These are phyloP conservation scores for Gandaritis pyraliata DNA, from an alignment of 2,888 invertebrate genomes.

Conservation along the genomic window DNA sequence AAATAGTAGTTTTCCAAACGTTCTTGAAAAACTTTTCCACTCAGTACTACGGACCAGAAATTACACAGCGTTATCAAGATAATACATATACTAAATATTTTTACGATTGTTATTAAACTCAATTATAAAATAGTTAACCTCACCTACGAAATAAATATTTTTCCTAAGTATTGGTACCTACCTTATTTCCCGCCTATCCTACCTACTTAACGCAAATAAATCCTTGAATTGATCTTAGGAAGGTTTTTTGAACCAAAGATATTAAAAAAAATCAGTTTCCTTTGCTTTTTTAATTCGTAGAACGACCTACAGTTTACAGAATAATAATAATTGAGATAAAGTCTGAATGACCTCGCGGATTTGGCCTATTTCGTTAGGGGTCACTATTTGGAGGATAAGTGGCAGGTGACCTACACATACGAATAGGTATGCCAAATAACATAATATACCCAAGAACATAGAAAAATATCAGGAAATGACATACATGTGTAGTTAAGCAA, in stretches of 20 bases:
- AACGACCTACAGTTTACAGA: conserved; percentile 10
- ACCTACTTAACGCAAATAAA: too few relatives aligned
- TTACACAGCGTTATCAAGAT: conserved; percentile 1
- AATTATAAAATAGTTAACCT: neutral
- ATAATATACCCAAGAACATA: neutral
- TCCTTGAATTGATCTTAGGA: neutral
- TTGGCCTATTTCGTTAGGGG: conserved; percentile 33
- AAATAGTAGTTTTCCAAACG: conserved; percentile 7
- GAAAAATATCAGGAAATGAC: too few relatives aligned
- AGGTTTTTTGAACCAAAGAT: neutral
- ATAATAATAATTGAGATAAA: conserved; percentile 25
- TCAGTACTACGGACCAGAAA: neutral
- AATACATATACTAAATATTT: neutral
- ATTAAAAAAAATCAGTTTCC: neutral
- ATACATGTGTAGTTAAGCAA: too few relatives aligned
- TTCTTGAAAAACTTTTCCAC: conserved; percentile 14
- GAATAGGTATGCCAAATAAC: conserved; percentile 6
- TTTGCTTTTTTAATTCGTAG: conserved; percentile 1
- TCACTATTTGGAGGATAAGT: conserved; percentile 27
- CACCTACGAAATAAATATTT: neutral
- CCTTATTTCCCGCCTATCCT: too few relatives aligned
- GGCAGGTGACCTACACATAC: conserved; percentile 26
- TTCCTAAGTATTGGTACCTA: too few relatives aligned
- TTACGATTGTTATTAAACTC: neutral
- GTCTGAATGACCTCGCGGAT: conserved; percentile 22